These are phyloP conservation scores for Trichopoda pennipes DNA, from an alignment of 2,888 invertebrate genomes.

Conservation along the genomic window DNA sequence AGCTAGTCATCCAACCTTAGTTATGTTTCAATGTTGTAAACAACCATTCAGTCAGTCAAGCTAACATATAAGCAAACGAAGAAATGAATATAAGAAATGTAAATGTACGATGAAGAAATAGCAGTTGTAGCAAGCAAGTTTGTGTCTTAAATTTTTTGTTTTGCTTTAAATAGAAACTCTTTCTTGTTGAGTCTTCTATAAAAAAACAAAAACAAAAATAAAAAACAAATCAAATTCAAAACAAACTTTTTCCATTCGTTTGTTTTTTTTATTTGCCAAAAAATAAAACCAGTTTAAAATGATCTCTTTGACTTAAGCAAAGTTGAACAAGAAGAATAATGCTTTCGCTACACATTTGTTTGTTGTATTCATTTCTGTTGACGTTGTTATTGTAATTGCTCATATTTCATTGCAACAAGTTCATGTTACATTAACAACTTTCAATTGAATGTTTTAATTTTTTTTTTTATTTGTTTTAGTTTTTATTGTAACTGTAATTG, in stretches of 20 bases:
- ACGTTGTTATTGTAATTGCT: slow-evolving; percentile 44
- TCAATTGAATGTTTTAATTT: slow-evolving; percentile 51
- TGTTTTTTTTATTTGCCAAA: slow-evolving; percentile 58
- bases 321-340: slow-evolving; percentile 46
- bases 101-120: slow-evolving; percentile 31
- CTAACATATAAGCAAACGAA: background rate
- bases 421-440: slow-evolving; percentile 79
- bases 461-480: too few relatives aligned
- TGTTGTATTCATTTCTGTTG: slow-evolving; percentile 68
- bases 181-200: slow-evolving; percentile 62
- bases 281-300: slow-evolving; percentile 64
- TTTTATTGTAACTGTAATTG: slow-evolving; percentile 43
- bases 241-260: slow-evolving; percentile 52
- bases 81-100: background rate
- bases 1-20: slow-evolving; percentile 9
- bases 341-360: slow-evolving; percentile 67
- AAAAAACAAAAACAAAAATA: slow-evolving; percentile 51
- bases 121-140: slow-evolving; percentile 65
- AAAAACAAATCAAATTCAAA: background rate
- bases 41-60: slow-evolving; percentile 20
- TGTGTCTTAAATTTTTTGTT: slow-evolving; percentile 77
- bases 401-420: slow-evolving; percentile 72
- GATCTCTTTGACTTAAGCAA: slow-evolving; percentile 43
- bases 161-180: slow-evolving; percentile 72
- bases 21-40: slow-evolving; percentile 49